These are phyloP conservation scores for Lepidotrigona ventralis DNA, from an alignment of 1,140 invertebrate genomes.

Conservation along the genomic window DNA sequence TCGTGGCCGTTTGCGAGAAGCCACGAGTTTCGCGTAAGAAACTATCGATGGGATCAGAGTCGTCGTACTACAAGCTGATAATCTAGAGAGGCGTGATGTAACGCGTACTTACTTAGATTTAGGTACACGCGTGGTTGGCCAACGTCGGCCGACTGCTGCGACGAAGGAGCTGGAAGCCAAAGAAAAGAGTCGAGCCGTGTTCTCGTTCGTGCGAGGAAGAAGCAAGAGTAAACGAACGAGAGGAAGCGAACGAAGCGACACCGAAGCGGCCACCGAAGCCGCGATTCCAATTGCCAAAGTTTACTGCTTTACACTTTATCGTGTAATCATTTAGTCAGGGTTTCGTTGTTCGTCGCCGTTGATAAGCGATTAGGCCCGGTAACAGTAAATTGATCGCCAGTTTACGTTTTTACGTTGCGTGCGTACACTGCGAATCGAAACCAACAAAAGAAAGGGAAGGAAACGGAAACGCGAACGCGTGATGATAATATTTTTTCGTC, in stretches of 20 bases:
- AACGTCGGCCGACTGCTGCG: not conserved
- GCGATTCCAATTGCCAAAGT: slow-evolving; percentile 63
- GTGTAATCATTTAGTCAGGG: slow-evolving; percentile 65
- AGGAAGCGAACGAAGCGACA: slow-evolving; percentile 1
- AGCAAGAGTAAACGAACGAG: not conserved
- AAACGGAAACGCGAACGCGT: not conserved
- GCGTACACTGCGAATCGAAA: not conserved
- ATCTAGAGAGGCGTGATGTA: slow-evolving; percentile 30
- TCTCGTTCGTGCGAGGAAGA: slow-evolving; percentile 11
- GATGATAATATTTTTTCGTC: slow-evolving; percentile 12
- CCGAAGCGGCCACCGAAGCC: not conserved
- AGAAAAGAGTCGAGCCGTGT: slow-evolving; percentile 41
- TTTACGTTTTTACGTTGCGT: slow-evolving; percentile 20
- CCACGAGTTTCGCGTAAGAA: slow-evolving; percentile 44
- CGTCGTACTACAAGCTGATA: slow-evolving; percentile 50
- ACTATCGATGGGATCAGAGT: slow-evolving; percentile 58
- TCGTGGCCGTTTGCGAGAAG: not conserved
- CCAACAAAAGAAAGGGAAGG: not conserved
- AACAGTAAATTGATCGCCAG: slow-evolving; percentile 29
- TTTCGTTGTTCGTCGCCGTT: slow-evolving; percentile 61
- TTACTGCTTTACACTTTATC: slow-evolving; percentile 50
- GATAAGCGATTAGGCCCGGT: slow-evolving; percentile 52
- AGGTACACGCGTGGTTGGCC: slow-evolving; percentile 13
- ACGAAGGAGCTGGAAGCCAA: slow-evolving; percentile 58
- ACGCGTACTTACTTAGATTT: slow-evolving; percentile 50